A percentile compares a stretch with the other conserved stretches of the same genome.
Conservation (phyloP, 2,888 invertebrate species). For the Nezara viridula region DNA sequence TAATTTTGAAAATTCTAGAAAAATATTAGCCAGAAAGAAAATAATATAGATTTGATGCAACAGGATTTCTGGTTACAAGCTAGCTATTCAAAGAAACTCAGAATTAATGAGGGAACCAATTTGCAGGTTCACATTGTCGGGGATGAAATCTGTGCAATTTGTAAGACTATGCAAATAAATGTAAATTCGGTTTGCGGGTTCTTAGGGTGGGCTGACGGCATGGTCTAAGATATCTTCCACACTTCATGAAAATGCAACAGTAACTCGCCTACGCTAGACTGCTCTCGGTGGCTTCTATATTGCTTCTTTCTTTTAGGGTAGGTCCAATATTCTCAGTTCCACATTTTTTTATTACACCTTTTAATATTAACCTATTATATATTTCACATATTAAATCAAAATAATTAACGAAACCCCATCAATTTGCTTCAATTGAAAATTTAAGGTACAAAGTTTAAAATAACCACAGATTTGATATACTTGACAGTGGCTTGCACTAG, state of each 20-base stretch:
- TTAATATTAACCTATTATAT: too few relatives aligned
- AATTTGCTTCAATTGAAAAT: too few relatives aligned
- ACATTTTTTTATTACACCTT: too few relatives aligned
- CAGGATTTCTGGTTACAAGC: not conserved
- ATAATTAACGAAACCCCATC: too few relatives aligned
- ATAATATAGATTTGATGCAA: not conserved
- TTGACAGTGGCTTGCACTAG: too few relatives aligned
- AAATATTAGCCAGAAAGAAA: too few relatives aligned
- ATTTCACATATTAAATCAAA: too few relatives aligned
- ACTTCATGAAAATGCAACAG: conserved; percentile 45
- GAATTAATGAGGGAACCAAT: conserved; percentile 24
- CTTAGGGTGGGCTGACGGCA: not conserved
- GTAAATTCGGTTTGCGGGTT: not conserved
- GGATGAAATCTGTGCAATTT: conserved; percentile 26
- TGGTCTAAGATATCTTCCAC: not conserved
- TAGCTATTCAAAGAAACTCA: not conserved
- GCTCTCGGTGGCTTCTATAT: not conserved
- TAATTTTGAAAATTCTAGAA: too few relatives aligned
- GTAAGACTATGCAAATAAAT: conserved; percentile 13
- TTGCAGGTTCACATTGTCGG: not conserved
- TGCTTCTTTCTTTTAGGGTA: not conserved
- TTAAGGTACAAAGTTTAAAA: too few relatives aligned
- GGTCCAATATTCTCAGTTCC: not conserved
- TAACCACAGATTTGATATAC: too few relatives aligned
- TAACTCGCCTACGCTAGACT: not conserved